Base-by-base conservation (phyloP, 64 coral and sea anemone species). In the Pocillopora verrucosa region DNA sequence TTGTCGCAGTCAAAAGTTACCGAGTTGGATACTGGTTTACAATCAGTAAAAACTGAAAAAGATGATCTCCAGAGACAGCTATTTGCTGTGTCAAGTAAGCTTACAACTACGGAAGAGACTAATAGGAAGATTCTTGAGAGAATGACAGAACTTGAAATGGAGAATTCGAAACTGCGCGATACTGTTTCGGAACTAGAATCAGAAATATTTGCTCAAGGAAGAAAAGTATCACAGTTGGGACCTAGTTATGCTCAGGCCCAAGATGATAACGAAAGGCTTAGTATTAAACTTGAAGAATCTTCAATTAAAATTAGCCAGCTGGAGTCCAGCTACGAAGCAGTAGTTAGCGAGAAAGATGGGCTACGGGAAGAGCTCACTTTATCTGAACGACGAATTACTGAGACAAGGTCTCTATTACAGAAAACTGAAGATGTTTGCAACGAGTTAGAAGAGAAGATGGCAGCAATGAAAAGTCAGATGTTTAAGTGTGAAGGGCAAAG, bases 351-450 rank as follows among this genome's bases (percentile, higher is more conserved):
- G 34, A 96, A 87, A 82, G 88, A 93, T 34, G 91, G 93, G 68
- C 65, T 93, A 2, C 90, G 87, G 60, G 89, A 93, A 30, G 91
- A 96, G 70, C 84, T 96, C 4, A 76, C 38, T n/a, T 72, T 93
- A 34, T 88, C 94, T 58, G 91, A 96, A 73, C 80, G 76, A 37
- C 93, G 89, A 65, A 93, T 93, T 20, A 84, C 82, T 0, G 94
- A 96, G n/a, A 72, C 92, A 7, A 90, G 82, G 38, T 38, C 9
- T 16, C 86, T 92, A 19, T 78, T 96, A 41, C 80, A 96, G 59
- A 90, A 93, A 34, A 96, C 87, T 19, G 94, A 96, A 67, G 94
- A 96, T 57, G 88, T 73, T 64, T 86, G 90, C 56, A 82, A 93
- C 70, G 91, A 96, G 13, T 56, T 93, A 0, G 87, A 92, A 11